Evolutionary conservation across 2,888 invertebrate genomes (phyloP).

Genomic region (Zele albiditarsus): DNA sequence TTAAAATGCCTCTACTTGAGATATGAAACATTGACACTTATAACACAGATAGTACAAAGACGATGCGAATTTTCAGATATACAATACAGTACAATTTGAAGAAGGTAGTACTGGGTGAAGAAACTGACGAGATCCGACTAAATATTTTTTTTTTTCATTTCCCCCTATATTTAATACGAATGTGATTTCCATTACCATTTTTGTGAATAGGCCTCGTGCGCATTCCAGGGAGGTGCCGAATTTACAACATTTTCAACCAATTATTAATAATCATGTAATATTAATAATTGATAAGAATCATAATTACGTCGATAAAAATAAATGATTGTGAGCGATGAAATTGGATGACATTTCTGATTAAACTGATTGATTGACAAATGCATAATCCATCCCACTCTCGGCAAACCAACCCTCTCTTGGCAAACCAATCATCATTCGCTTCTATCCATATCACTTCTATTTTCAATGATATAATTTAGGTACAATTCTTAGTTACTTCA

Average conservation of each 20-base stretch:
- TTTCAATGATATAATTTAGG: slow-evolving; percentile 72
- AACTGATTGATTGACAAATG: slow-evolving; percentile 58
- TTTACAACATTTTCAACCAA: slow-evolving; percentile 56
- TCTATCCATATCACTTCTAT: slow-evolving; percentile 69
- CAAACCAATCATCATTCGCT: slow-evolving; percentile 66
- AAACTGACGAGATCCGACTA: slow-evolving; percentile 13
- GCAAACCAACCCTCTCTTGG: slow-evolving; percentile 55
- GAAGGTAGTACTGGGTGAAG: slow-evolving; percentile 13
- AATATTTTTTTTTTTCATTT: slow-evolving; percentile 23
- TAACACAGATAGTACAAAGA: slow-evolving; percentile 71
- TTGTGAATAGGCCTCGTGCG: slow-evolving; percentile 67
- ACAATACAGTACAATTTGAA: slow-evolving; percentile 56
- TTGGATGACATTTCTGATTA: slow-evolving; percentile 47
- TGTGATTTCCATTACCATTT: slow-evolving; percentile 29
- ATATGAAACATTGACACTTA: slow-evolving; percentile 73
- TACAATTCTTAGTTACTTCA: slow-evolving; percentile 72
- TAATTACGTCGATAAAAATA: slow-evolving; percentile 50
- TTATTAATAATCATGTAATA: slow-evolving; percentile 48
- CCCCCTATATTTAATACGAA: slow-evolving; percentile 18
- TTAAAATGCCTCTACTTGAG: slow-evolving; percentile 70
- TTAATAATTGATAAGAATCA: slow-evolving; percentile 47
- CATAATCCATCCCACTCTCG: slow-evolving; percentile 46
- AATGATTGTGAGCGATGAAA: slow-evolving; percentile 40
- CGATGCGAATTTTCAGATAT: slow-evolving; percentile 67
- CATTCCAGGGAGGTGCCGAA: slow-evolving; percentile 68